Base-by-base conservation (phyloP, 2,797 vertebrate species). In the Pteronotus mesoamericanus region DNA sequence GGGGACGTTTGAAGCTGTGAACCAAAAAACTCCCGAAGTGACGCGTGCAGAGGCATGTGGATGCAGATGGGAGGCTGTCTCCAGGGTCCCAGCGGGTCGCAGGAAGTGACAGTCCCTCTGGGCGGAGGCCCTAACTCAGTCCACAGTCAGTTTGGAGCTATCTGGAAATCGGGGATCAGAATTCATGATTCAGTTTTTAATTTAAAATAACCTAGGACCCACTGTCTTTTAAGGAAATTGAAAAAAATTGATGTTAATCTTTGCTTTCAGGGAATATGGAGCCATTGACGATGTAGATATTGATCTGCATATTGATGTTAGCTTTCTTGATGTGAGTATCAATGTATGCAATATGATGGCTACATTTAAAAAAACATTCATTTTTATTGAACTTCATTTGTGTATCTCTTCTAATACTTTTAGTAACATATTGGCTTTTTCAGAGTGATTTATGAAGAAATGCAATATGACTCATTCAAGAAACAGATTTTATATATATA, bases 251-350 rank as follows among this genome's bases (percentile, higher is more conserved):
- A 86, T 96, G 46, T 86, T 89, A 37, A 93, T 98, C 55, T 98
- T 98, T 98, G 59, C 59, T 98, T 98, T 95, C 98, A 99, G 99
- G 99, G 99, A 99, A 99, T 99, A 99, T 97, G 99, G 99, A 99
- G 99, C 99, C 98, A 99, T 99, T 98, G 99, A 99, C 98, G 99
- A 99, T 98, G 99, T 99, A 97, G 99, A 99, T 98, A 99, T 99
- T 97, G 99, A 99, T 98, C 98, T 99, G 95, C 99, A 99, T 98
- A 99, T 99, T 97, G 99, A 99, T 98, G 99, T 99, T 98, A 99
- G 99, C 98, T 99, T 99, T 98, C 98, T 99, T 97, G 99, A 99
- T 98, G 99, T 99, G 98, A 99, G 99, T 99, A 98, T 96, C 71
- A 64, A 77, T 97, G 94, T 96, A 71, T 77, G 39, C 83, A 94